Evolutionary conservation across 2,888 invertebrate genomes (phyloP), one percentile per base, ranked within the genome.

Genomic region (Linnaemya tessellans): DNA sequence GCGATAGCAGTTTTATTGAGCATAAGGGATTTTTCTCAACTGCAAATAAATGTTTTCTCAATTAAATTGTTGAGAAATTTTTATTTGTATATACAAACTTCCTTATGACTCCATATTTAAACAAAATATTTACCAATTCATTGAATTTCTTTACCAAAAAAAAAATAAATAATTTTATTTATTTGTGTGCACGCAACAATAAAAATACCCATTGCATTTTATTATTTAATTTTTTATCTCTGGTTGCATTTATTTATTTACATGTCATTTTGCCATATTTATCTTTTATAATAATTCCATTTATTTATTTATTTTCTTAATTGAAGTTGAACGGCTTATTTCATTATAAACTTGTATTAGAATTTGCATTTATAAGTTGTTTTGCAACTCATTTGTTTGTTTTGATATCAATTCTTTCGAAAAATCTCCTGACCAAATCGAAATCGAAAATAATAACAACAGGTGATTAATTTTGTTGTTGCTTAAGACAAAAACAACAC

Each of bases 361-460:
- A 54, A 71, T 71, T 71, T 56, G 56, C 41, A 56, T 70, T 38
- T 65, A 3, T 77, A 35, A 46, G 65, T 77, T 58, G 43, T 58
- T 56, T 46, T 58, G 11, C 18, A 38, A 38, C 8, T 54, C 18
- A 38, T 70, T 38, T 18, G 25, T 41, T 46, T 22, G 10, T 51
- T 56, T 56, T 18, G 1, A 51, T 67, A 67, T 62, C 20, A 22
- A 3, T 35, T 46, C 56, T 46, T 67, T 9, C 65, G 56, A 18
- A 46, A 20, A 10, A 20, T 43, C 25, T 71, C 56, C 41, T 11
- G n/a, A n/a, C 9, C 15, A 56, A 67, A 46, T 11, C 15, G 18
- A 73, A 35, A 60, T 58, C 9, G 30, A 68, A 58, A 65, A 77
- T 43, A 77, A 65, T 15, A 75, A 77, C 15, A 65, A 65, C 56